These are phyloP conservation scores for Stenchaetothrips biformis DNA, from an alignment of 2,888 invertebrate genomes.

Conservation along the genomic window DNA sequence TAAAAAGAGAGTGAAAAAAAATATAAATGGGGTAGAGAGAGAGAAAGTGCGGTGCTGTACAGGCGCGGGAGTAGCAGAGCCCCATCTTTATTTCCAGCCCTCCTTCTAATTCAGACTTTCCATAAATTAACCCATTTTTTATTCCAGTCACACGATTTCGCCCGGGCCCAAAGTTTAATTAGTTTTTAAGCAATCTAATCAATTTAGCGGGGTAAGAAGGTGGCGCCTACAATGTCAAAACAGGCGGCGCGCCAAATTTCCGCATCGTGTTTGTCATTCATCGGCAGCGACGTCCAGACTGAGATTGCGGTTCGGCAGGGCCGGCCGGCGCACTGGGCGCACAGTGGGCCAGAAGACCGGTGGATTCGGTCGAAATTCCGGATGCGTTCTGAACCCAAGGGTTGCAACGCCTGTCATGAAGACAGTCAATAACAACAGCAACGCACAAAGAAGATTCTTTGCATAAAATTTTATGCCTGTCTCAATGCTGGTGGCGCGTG, in stretches of 20 bases:
- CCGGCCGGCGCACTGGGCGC: no score
- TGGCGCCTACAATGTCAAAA: conserved; percentile 10
- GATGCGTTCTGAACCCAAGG: no score
- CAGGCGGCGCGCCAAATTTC: neutral
- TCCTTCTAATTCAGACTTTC: conserved; percentile 21
- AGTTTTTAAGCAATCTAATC: conserved; percentile 23
- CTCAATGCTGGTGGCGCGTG: no score
- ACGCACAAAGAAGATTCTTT: no score
- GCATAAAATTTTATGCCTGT: no score
- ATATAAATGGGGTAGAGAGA: conserved; percentile 26
- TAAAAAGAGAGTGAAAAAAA: conserved; percentile 2
- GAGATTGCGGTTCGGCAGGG: no score
- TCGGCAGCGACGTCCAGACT: no score
- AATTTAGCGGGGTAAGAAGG: conserved; percentile 1
- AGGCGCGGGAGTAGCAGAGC: conserved; percentile 32
- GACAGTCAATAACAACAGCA: no score
- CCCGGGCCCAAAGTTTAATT: conserved; percentile 8
- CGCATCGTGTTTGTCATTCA: neutral
- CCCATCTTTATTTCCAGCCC: conserved; percentile 25
- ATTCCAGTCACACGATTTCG: conserved; percentile 20
- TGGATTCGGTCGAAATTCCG: no score
- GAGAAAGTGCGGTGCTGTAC: conserved; percentile 35
- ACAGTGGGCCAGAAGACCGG: no score
- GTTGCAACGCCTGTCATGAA: no score
- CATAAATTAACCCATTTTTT: conserved; percentile 25